Base-by-base conservation (phyloP, 2,797 vertebrate genomes). In the Lutjanus argentimaculatus region DNA sequence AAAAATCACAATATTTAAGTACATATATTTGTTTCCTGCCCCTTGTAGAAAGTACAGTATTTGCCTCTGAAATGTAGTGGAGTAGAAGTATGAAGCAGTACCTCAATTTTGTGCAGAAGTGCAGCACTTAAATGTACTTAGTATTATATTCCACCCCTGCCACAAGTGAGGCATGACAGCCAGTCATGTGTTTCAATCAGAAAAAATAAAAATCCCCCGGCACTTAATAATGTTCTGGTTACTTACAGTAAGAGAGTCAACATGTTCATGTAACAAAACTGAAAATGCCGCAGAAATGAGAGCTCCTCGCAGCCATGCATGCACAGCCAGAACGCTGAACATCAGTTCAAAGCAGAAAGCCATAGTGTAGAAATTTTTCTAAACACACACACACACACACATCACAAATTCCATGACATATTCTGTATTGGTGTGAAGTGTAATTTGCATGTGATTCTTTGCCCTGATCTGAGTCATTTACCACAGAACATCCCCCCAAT, bases 381-480 rank as follows among this genome's bases (percentile, higher is more conserved):
- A 17, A 51, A 65, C 48, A 46, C 59, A 14, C 22, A 1, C 25
- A 46, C 8, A 59, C 16, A 22, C 36, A 59, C 12, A 59, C 12
- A 51, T 9, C 45, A 72, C 25, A 67, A 1, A 45, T 46, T 22
- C 46, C 46, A 53, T 19, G 21, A 4, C 4, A 19, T 43, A 19
- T 56, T 63, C 55, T 61, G 66, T 21, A 16, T 52, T 75, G 49
- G 36, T 63, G 40, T 64, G 49, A 63, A 30, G 43, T 49, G 71
- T 63, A 21, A 66, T 56, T 56, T 49, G 53, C 19, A 43, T 51
- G 63, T 40, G 65, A 67, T 21, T 53, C 8, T 67, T 15, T 30
- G 48, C 16, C 40, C 51, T 40, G 30, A 43, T 68, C 42, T 36
- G 51, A 70, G 59, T 57, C 30, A 64, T 56, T 68, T 30, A 53